A percentile compares a stretch with the other conserved stretches of the same genome.
phyloP scores from a whole-genome alignment of 2,888 invertebrate genomes.

The Drosophila anomalata region DNA sequence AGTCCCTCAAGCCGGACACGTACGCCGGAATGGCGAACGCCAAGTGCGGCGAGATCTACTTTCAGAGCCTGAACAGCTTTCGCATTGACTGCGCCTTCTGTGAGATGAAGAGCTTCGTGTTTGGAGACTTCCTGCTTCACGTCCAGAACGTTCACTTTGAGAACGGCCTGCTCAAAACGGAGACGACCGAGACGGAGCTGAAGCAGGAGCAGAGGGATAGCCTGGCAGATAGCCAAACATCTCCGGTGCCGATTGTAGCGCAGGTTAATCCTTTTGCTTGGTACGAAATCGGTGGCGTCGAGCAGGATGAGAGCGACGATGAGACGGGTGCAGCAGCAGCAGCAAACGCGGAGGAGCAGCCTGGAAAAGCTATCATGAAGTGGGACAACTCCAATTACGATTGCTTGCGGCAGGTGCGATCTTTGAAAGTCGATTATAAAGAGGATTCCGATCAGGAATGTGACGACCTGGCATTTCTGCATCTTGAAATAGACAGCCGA shows the following conservation, averaged over 20 bases:
- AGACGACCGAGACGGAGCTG: constrained; percentile 28
- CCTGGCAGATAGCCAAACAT: neutral
- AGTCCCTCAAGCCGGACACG: constrained; percentile 59
- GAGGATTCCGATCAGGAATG: constrained; percentile 33
- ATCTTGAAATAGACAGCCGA: constrained; percentile 6
- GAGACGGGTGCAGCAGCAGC: neutral
- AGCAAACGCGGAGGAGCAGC: constrained; percentile 28
- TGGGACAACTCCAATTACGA: constrained; percentile 43
- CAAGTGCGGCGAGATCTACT: constrained; percentile 79
- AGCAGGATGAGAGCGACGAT: constrained; percentile 14
- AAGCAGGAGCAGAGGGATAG: constrained; percentile 41
- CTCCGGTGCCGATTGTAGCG: constrained; percentile 18
- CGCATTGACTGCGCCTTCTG: constrained; percentile 75
- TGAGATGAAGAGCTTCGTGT: constrained; percentile 75
- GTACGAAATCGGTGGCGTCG: constrained; percentile 49
- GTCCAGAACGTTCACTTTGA: constrained; percentile 77
- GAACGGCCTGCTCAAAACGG: constrained; percentile 63
- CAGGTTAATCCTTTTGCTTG: constrained; percentile 57
- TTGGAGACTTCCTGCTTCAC: constrained; percentile 72
- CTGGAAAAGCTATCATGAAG: constrained; percentile 56
- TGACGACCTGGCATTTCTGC: constrained; percentile 4
- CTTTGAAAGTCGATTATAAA: constrained; percentile 55
- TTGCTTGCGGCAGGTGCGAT: constrained; percentile 40
- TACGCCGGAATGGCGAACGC: constrained; percentile 65
- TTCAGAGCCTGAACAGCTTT: constrained; percentile 70